Conservation (phyloP, 2,797 vertebrate genomes). For the Clamator glandarius region DNA sequence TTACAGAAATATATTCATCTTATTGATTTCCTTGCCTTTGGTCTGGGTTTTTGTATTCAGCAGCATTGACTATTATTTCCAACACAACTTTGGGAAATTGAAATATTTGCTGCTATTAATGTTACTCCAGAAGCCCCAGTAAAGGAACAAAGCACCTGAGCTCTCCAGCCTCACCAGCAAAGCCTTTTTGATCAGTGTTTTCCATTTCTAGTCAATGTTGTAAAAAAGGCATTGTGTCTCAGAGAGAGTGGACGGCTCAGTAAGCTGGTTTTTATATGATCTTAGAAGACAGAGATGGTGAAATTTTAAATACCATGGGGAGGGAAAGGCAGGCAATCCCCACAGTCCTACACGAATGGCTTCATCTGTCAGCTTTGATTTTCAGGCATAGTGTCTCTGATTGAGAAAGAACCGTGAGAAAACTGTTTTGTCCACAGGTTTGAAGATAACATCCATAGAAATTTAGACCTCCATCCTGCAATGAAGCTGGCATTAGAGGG, state of each 20-base stretch:
- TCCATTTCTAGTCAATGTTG: not conserved
- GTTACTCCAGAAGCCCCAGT: not conserved
- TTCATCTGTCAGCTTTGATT: not conserved
- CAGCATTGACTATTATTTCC: not conserved
- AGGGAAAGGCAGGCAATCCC: not conserved
- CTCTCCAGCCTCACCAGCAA: not conserved
- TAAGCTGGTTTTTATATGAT: not conserved
- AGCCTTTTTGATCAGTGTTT: not conserved
- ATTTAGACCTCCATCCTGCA: not conserved
- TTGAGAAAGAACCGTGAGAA: not conserved
- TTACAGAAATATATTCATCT: not conserved
- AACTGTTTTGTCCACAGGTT: not conserved
- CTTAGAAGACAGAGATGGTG: not conserved
- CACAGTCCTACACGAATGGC: not conserved
- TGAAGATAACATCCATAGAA: not conserved
- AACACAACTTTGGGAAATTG: not conserved
- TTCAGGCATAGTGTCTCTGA: not conserved
- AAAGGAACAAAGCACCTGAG: not conserved
- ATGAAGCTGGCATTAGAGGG: not conserved
- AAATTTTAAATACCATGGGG: not conserved
- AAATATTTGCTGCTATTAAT: not conserved
- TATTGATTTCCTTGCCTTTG: not conserved
- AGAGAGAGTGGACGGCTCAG: not conserved
- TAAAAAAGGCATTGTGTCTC: not conserved
- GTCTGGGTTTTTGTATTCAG: not conserved